phyloP scores from a whole-genome alignment of 2,113 vertebrate species.

The Galeopterus variegatus region DNA sequence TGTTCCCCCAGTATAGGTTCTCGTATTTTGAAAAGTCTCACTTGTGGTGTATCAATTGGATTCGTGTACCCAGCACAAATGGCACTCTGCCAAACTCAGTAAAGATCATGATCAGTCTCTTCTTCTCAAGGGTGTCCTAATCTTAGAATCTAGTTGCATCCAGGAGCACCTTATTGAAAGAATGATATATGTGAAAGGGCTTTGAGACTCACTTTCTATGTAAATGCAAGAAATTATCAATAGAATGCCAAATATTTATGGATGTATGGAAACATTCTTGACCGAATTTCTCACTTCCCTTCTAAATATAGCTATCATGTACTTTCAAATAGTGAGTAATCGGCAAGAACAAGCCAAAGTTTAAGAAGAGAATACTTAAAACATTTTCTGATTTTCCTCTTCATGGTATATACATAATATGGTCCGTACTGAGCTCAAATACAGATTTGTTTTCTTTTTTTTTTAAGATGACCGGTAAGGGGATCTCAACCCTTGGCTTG shows the following conservation, averaged over 20 bases:
- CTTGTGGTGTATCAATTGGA: background rate
- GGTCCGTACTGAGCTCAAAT: background rate
- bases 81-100: background rate
- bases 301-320: slow-evolving; percentile 52
- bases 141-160: slow-evolving; percentile 11
- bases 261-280: slow-evolving; percentile 67
- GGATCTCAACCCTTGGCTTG: too few species aligned
- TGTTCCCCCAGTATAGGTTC: background rate
- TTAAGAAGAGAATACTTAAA: slow-evolving; percentile 62
- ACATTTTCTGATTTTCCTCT: slow-evolving; percentile 38
- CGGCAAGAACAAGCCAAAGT: slow-evolving; percentile 25
- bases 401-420: slow-evolving; percentile 9
- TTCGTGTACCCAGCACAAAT: background rate
- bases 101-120: background rate
- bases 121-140: background rate
- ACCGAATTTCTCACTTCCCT: slow-evolving; percentile 69
- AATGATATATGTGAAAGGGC: background rate
- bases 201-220: slow-evolving; percentile 22
- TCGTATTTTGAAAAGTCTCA: slow-evolving; percentile 44
- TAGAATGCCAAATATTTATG: slow-evolving; percentile 58
- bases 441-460: background rate
- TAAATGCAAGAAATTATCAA: slow-evolving; percentile 40
- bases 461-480: too few species aligned
- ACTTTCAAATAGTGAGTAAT: slow-evolving; percentile 70
- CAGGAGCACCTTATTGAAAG: background rate